Conservation (phyloP, 2,888 invertebrate genomes). For the Himalopsyche tibetana region DNA sequence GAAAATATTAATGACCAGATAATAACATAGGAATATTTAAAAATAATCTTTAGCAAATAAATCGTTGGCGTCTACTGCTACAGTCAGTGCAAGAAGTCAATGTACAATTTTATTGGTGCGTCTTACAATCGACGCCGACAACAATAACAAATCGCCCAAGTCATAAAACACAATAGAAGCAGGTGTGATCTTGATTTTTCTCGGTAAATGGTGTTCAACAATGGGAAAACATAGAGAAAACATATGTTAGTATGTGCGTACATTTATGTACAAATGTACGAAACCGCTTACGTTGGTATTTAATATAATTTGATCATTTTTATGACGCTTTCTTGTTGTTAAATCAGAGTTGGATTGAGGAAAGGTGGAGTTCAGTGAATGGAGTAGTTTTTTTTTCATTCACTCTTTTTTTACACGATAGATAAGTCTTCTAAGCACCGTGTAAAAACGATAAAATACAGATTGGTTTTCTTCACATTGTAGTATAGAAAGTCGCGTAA, state of each 20-base stretch:
- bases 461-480: too few relatives aligned
- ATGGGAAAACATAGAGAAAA: background rate
- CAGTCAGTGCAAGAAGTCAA: background rate
- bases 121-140: background rate
- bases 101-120: background rate
- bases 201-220: background rate
- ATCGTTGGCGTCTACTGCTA: background rate
- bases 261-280: background rate
- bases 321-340: background rate
- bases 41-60: too few relatives aligned
- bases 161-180: constrained; percentile 11
- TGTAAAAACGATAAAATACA: too few relatives aligned
- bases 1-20: too few relatives aligned
- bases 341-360: background rate
- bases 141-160: constrained; percentile 7
- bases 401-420: too few relatives aligned
- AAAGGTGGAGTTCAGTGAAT: too few relatives aligned
- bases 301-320: background rate
- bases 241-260: background rate
- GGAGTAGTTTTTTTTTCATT: too few relatives aligned
- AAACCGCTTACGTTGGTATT: background rate
- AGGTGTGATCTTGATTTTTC: background rate
- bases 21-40: too few relatives aligned
- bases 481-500: too few relatives aligned
- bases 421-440: too few relatives aligned